A percentile compares a stretch with the other conserved stretches of the same genome.
Evolutionary conservation across 2,888 invertebrate genomes (phyloP).

Genomic region (Meganola albula): DNA sequence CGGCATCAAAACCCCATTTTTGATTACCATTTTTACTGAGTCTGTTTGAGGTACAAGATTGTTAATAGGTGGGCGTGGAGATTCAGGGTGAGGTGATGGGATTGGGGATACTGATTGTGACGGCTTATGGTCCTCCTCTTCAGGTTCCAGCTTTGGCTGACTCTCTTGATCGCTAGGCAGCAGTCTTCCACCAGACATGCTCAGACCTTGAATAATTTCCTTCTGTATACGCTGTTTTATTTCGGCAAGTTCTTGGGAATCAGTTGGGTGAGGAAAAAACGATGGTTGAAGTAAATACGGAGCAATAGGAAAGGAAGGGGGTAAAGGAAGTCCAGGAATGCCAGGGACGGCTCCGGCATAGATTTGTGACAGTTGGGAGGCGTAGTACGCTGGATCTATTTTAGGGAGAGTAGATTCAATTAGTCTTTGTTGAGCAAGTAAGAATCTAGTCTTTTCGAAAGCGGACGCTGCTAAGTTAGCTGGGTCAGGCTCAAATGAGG

Average conservation of each 20-base stretch:
- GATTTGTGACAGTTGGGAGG: constrained; percentile 79
- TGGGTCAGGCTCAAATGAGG: constrained; percentile 60
- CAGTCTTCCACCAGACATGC: constrained; percentile 83
- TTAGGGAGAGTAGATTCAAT: constrained; percentile 79
- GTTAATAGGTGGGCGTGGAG: constrained; percentile 69
- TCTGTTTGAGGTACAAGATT: constrained; percentile 71
- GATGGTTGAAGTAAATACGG: constrained; percentile 79
- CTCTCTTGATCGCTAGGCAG: constrained; percentile 57
- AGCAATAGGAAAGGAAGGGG: constrained; percentile 76
- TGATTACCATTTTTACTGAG: constrained; percentile 92
- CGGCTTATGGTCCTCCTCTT: constrained; percentile 75
- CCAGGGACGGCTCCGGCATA: constrained; percentile 77
- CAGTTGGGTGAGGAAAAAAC: constrained; percentile 74
- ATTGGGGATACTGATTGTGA: constrained; percentile 56
- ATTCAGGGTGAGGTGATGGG: constrained; percentile 67
- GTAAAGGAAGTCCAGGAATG: constrained; percentile 71
- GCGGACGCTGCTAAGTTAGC: constrained; percentile 56
- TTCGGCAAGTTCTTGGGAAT: constrained; percentile 80
- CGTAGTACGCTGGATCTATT: constrained; percentile 80
- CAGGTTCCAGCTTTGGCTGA: constrained; percentile 64
- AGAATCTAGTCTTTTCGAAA: constrained; percentile 76
- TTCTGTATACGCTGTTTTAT: constrained; percentile 83
- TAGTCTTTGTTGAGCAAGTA: constrained; percentile 82
- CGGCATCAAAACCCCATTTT: constrained; percentile 92
- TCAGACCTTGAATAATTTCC: constrained; percentile 80